Conservation (phyloP, 2,888 invertebrate genomes). For the Lamellibrachia satsuma region DNA sequence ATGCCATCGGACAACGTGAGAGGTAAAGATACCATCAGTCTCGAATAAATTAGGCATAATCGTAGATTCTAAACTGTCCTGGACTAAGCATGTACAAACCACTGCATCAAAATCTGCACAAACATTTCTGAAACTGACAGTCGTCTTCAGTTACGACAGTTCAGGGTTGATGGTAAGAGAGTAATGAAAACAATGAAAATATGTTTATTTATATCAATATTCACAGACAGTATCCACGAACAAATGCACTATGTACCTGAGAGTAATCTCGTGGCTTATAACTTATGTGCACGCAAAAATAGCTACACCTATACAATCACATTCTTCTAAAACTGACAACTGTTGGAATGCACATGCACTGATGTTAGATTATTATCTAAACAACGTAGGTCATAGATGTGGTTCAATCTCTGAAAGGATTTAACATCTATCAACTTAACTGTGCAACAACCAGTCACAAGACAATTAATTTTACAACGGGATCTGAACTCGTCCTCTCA, state of each 20-base stretch:
- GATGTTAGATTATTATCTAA: not conserved
- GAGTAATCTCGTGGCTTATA: not conserved
- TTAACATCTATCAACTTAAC: too few relatives aligned
- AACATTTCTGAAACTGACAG: not conserved
- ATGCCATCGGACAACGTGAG: too few relatives aligned
- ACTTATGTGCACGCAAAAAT: not conserved
- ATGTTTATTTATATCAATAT: conserved; percentile 17
- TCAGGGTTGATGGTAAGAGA: not conserved
- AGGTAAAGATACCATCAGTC: too few relatives aligned
- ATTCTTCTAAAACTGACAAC: not conserved
- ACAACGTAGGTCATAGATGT: too few relatives aligned
- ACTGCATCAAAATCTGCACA: not conserved
- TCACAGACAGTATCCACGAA: not conserved
- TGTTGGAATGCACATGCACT: not conserved
- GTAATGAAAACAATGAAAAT: not conserved
- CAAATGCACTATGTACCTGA: not conserved
- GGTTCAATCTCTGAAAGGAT: too few relatives aligned
- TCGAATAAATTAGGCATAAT: too few relatives aligned
- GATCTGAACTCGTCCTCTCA: too few relatives aligned
- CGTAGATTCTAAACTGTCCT: too few relatives aligned
- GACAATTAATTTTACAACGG: too few relatives aligned
- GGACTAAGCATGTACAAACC: too few relatives aligned
- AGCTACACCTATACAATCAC: not conserved
- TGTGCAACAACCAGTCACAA: too few relatives aligned
- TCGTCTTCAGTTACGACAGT: not conserved